phyloP scores from a whole-genome alignment of 2,113 vertebrate genomes.

The Glareola pratincola region DNA sequence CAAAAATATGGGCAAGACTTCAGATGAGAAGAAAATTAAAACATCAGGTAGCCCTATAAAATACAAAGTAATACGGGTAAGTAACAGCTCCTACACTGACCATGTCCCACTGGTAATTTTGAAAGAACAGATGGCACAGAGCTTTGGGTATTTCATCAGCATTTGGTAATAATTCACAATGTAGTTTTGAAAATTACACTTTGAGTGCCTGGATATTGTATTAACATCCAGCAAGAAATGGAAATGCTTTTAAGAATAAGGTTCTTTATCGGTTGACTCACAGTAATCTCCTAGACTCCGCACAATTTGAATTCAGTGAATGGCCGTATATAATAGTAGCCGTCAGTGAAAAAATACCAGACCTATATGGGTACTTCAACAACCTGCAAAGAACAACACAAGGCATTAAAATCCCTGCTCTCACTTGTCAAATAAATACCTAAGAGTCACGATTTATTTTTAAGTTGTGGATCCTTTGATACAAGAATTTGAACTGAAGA shows the following conservation, averaged over 20 bases:
- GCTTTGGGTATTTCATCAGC: not conserved
- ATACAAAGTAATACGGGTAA: not conserved
- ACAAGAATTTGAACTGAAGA: not conserved
- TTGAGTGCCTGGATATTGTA: not conserved
- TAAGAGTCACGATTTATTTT: not conserved
- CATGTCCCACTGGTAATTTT: not conserved
- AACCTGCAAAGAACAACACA: not conserved
- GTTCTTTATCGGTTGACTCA: not conserved
- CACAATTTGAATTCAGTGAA: not conserved
- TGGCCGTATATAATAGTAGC: not conserved
- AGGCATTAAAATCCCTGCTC: not conserved
- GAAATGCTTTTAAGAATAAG: not conserved
- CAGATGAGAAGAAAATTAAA: not conserved
- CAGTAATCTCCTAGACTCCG: not conserved
- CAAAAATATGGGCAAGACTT: not conserved
- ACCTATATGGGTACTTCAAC: not conserved
- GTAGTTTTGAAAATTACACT: not conserved
- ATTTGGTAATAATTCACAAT: not conserved
- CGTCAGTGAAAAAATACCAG: not conserved
- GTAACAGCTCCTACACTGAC: not conserved
- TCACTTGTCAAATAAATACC: not conserved
- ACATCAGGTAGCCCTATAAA: not conserved
- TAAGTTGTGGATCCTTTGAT: not conserved
- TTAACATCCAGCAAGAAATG: not conserved
- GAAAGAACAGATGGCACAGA: not conserved